These are phyloP conservation scores for Dicaeum eximium DNA, from an alignment of 2,113 vertebrate genomes.

Conservation along the genomic window DNA sequence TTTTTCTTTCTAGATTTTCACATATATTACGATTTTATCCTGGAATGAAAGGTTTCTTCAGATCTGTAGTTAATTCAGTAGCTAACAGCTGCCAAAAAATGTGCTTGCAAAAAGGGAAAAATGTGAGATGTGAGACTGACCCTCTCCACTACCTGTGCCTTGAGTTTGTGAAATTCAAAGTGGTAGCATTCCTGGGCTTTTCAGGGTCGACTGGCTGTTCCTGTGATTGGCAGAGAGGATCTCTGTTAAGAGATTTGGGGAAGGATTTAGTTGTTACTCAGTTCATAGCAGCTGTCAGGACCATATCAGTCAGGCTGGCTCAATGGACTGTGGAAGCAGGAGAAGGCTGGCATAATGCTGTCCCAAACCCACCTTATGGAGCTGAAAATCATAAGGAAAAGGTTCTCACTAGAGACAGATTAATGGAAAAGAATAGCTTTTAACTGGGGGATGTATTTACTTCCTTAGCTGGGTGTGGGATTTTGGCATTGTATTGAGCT, in stretches of 20 bases:
- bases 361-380: neutral
- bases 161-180: neutral
- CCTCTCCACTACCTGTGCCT: neutral
- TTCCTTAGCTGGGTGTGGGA: neutral
- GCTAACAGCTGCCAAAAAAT: neutral
- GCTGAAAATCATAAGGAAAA: neutral
- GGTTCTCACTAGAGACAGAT: neutral
- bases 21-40: neutral
- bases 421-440: neutral
- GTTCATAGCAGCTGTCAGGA: neutral
- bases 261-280: neutral
- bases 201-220: neutral
- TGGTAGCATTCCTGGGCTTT: neutral
- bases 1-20: neutral
- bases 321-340: neutral
- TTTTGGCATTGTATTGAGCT: neutral
- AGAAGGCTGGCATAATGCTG: neutral
- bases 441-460: neutral
- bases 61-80: neutral
- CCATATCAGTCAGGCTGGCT: neutral
- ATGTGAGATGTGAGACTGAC: too few relatives aligned
- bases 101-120: neutral
- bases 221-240: neutral
- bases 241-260: neutral
- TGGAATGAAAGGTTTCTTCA: neutral